Evolutionary conservation across 1,140 invertebrate species (phyloP), one percentile per base, ranked within the genome.

Genomic region (Eciton burchellii): DNA sequence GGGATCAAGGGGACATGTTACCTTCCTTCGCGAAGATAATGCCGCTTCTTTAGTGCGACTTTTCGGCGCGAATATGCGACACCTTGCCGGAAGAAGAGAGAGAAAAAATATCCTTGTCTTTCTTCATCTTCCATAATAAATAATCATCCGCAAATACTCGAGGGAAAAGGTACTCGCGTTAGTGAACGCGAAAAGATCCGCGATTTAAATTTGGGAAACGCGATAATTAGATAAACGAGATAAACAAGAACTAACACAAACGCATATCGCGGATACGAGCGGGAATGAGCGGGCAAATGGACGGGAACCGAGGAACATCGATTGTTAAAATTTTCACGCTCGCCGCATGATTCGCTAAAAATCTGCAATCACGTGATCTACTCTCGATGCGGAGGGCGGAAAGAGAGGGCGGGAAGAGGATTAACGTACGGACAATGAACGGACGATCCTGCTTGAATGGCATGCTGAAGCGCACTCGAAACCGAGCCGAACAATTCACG

Each of bases 321-420:
- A 3, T 79, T 79, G 63, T 68, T 79, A 79, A 79, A 79, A 70
- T 29, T 79, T 79, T 41, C 35, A 49, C 49, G 35, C 49, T 70
- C 29, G 74, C 74, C 74, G 63, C 74, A 79, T 79, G 74, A 79
- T 79, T 77, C 74, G 35, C 63, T 35, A 79, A 79, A 79, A 79
- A 79, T 79, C 49, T 79, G 49, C 74, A 79, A 79, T 79, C 74
- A 79, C 74, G 74, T 79, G 74, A 79, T 79, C 74, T n/a, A n/a
- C n/a, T 57, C 74, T 3, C 35, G 63, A 79, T 79, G 63, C 24
- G n/a, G 72, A 35, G 35, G 19, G 41, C 24, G 29, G 19, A 19
- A 54, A 19, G 52, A 47, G 65, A 11, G 65, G 54, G 52, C 74
- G 63, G 63, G 35, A 79, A 79, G 74, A 79, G 74, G 74, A 79